Base-by-base conservation (phyloP, 2,113 vertebrate genomes). In the Protobothrops mucrosquamatus region DNA sequence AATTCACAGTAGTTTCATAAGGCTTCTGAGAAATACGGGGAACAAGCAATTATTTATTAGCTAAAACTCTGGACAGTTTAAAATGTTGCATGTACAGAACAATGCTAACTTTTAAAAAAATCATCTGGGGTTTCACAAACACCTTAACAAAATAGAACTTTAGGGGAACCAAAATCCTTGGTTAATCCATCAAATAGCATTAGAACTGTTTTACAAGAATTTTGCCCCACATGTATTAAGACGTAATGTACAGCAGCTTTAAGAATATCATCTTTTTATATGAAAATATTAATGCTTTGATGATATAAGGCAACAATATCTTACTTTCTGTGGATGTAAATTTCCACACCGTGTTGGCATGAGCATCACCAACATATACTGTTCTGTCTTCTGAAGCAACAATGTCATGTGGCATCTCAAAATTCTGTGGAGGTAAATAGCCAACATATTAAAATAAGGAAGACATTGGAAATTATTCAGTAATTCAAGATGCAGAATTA, bases 321-420 rank as follows among this genome's bases (percentile, higher is more conserved):
- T 55, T 98, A 99, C 99, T 99, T 97, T 98, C 98, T 46, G 97
- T 95, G 10, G 98, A 96, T 74, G 96, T 88, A 94, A 99, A 99
- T 95, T 99, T 99, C 97, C 98, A 98, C 64, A 99, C 98, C 0
- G 96, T 95, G 93, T 98, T 97, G 69, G 96, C 96, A 26, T 96
- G 97, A 48, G 97, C 98, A 3, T 99, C 99, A 74, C 98, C 98
- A 2, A 99, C 95, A 14, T 98, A 99, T 1, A 99, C 97, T 0
- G 95, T 98, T 64, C 98, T 98, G 0, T 99, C 98, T 93, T 96
- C 97, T 29, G 97, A 97, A 3, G 97, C 98, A 12, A 98, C 97
- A 1, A 99, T 96, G 94, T 99, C 99, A 34, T 99, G 99, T 87
- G 99, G 99, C 98, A 99, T 98, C 95, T 98, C 97, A 93, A 99